Percentiles rank a stretch among this genome's conserved stretches.
These are phyloP conservation scores for Xenopus tropicalis DNA, from an alignment of 2,113 vertebrate genomes.

Conservation along the genomic window DNA sequence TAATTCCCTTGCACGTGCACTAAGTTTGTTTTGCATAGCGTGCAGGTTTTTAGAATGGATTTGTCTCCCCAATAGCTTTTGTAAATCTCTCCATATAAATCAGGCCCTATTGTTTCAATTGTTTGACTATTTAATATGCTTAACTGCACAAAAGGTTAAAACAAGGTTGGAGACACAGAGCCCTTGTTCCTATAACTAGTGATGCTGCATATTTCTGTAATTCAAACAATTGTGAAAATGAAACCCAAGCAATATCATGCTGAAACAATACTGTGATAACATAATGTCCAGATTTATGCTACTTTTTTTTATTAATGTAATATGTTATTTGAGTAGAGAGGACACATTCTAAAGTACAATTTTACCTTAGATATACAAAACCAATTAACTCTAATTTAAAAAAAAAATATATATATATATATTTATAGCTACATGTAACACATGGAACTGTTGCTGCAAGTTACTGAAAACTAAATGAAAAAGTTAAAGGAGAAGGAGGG, in stretches of 20 bases:
- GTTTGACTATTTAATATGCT: constrained; percentile 9
- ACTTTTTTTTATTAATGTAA: background rate
- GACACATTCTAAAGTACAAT: no score
- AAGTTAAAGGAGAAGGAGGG: no score
- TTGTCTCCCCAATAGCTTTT: background rate
- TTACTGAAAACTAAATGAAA: no score
- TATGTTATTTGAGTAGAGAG: background rate
- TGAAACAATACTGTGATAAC: background rate
- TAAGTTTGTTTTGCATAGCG: no score
- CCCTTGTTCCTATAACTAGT: background rate
- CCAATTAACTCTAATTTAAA: no score
- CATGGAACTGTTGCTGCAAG: no score
- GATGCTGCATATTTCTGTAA: background rate
- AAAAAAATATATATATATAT: no score
- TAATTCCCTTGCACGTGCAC: no score
- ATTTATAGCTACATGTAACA: no score
- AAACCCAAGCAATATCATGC: background rate
- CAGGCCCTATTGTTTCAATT: constrained; percentile 18
- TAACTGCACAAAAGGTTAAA: constrained; percentile 26
- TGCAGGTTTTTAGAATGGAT: no score
- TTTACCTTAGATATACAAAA: no score
- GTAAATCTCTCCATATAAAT: constrained; percentile 18
- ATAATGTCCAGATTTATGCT: background rate
- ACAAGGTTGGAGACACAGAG: constrained; percentile 6
- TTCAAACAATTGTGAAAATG: background rate